Percentiles rank a stretch among this genome's conserved stretches.
Evolutionary conservation across 2,888 invertebrate genomes (phyloP).

Genomic region (Syrista parreyssii): DNA sequence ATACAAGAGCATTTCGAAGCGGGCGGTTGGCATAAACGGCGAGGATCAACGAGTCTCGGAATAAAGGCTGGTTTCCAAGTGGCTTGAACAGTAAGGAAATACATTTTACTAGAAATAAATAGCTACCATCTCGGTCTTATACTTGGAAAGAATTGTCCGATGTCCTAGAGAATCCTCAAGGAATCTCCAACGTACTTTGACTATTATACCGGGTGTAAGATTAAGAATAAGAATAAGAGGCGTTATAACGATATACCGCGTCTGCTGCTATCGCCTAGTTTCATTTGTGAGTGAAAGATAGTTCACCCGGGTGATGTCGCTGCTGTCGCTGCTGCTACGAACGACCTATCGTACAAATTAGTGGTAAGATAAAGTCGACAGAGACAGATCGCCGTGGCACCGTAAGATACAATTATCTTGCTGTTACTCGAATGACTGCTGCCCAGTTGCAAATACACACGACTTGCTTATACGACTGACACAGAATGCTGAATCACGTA

Average conservation of each 20-base stretch:
- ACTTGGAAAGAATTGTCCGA: not conserved
- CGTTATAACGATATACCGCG: no score
- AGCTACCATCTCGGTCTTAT: not conserved
- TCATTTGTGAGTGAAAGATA: slow-evolving; percentile 12
- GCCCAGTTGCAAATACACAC: not conserved
- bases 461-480: not conserved
- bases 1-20: not conserved
- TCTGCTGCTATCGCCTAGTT: not conserved
- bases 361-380: slow-evolving; percentile 60
- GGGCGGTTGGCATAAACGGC: not conserved
- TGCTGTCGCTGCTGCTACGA: slow-evolving; percentile 11
- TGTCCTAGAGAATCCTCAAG: not conserved
- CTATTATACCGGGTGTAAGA: not conserved
- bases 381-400: slow-evolving; percentile 55
- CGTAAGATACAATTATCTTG: slow-evolving; percentile 55
- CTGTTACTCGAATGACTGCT: not conserved
- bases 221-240: no score
- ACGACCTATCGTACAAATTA: slow-evolving; percentile 58
- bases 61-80: not conserved
- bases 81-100: not conserved
- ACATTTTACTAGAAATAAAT: not conserved
- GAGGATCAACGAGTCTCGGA: not conserved
- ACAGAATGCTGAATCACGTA: slow-evolving; percentile 25
- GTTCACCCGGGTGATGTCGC: not conserved
- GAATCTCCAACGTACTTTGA: not conserved